Evolutionary conservation across 2,113 vertebrate genomes (phyloP).

Genomic region (Rhea pennata): DNA sequence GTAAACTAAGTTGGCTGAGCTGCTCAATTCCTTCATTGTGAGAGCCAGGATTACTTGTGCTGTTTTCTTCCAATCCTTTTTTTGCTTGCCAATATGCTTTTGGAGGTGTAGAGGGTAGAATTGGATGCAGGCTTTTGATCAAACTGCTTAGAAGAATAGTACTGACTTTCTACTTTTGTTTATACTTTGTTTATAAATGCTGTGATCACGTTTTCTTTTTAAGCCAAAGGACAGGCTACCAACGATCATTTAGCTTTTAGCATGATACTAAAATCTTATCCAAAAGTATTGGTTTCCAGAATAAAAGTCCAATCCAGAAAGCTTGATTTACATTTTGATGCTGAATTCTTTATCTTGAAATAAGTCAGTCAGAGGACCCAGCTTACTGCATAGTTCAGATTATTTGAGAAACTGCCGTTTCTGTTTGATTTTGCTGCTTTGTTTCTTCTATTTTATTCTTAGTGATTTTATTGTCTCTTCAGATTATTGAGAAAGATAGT

Average conservation of each 20-base stretch:
- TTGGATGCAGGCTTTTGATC: background rate
- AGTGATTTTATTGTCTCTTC: background rate
- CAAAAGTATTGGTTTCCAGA: background rate
- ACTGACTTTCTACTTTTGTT: conserved; percentile 6
- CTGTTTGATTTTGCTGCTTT: background rate
- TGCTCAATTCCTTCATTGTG: background rate
- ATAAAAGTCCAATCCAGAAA: conserved; percentile 2
- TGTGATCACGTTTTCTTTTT: background rate
- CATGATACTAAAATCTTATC: background rate
- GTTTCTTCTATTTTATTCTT: background rate
- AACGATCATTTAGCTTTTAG: background rate
- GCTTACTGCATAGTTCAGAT: background rate
- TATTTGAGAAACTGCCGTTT: background rate
- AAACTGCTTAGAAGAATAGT: background rate
- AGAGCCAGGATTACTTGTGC: background rate
- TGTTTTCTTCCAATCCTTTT: background rate
- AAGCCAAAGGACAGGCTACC: background rate
- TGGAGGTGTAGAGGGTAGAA: background rate
- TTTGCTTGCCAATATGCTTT: background rate
- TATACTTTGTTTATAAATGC: conserved; percentile 7
- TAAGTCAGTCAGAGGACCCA: background rate
- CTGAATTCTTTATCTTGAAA: background rate
- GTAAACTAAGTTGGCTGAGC: conserved; percentile 7
- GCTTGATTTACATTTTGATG: background rate
- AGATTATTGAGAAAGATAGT: background rate